Evolutionary conservation across 2,113 vertebrate species (phyloP), one percentile per base, ranked within the genome.

Genomic region (Opisthocomus hoazin): DNA sequence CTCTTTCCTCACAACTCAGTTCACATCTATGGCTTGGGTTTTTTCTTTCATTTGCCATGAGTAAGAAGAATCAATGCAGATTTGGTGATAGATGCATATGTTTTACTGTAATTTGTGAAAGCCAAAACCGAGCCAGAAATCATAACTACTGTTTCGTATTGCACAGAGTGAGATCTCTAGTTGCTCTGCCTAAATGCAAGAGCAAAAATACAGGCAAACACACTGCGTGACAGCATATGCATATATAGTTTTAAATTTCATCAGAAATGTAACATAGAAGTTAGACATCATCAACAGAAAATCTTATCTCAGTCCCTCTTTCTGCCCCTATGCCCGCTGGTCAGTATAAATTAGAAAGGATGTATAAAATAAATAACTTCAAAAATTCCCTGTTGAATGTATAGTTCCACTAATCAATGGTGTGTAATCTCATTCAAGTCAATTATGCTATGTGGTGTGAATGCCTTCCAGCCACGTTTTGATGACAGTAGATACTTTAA

Each of bases 341-440:
- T 96, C 91, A 94, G 76, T 68, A 14, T 73, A 94, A 97, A 89
- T 95, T 91, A 81, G 57, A 82, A 94, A 92, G 34, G 24, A 61
- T 84, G 71, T 77, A 61, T 86, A 76, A 74, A 63, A 82, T 88
- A 93, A 81, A 64, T 86, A 94, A 82, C 87, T 83, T 89, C n/a
- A 45, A 56, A 93, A 92, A 90, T 82, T 75, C 37, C 48, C 60
- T 45, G 45, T 91, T 89, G 26, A 94, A 68, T 89, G 51, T 90
- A 80, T n/a, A 81, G 68, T 94, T 94, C 73, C 93, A 70, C 41
- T 93, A 96, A 97, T 98, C 94, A 94, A 82, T 98, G 86, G 21
- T 75, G 75, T 86, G 92, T 95, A 90, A 97, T 97, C 84, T 97
- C 76, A 89, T 97, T 96, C 78, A 92, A 96, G 84, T 96, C 93